phyloP scores from a whole-genome alignment of 2,113 vertebrate genomes.

The Coreoperca whiteheadi region DNA sequence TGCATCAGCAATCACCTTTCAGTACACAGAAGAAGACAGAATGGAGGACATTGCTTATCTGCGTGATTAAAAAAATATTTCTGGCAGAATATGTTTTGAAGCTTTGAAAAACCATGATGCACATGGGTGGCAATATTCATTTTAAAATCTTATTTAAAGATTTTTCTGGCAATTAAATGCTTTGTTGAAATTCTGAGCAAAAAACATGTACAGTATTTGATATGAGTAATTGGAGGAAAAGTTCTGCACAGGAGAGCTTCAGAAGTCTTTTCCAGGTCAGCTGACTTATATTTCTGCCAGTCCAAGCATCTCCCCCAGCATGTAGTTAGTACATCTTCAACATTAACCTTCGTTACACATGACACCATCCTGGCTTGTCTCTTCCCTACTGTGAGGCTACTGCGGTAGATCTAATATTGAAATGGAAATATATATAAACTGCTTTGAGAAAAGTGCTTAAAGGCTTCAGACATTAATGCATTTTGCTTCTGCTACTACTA shows the following conservation, averaged over 20 bases:
- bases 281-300: slow-evolving; percentile 32
- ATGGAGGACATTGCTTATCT: background rate
- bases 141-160: background rate
- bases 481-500: background rate
- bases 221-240: background rate
- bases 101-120: background rate
- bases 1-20: background rate
- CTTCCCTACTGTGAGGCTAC: background rate
- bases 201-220: background rate
- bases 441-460: no score
- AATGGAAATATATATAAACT: background rate
- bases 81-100: background rate
- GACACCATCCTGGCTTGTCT: background rate
- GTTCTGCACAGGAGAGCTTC: background rate
- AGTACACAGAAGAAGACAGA: background rate
- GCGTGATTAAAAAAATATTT: background rate
- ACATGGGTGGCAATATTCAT: background rate
- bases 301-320: slow-evolving; percentile 12
- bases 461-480: no score
- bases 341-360: slow-evolving; percentile 26
- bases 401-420: slow-evolving; percentile 3
- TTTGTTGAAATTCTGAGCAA: background rate
- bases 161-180: background rate
- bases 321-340: slow-evolving; percentile 2
- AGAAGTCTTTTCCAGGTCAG: slow-evolving; percentile 24